These are phyloP conservation scores for Meganola albula DNA, from an alignment of 2,888 invertebrate genomes.

Conservation along the genomic window DNA sequence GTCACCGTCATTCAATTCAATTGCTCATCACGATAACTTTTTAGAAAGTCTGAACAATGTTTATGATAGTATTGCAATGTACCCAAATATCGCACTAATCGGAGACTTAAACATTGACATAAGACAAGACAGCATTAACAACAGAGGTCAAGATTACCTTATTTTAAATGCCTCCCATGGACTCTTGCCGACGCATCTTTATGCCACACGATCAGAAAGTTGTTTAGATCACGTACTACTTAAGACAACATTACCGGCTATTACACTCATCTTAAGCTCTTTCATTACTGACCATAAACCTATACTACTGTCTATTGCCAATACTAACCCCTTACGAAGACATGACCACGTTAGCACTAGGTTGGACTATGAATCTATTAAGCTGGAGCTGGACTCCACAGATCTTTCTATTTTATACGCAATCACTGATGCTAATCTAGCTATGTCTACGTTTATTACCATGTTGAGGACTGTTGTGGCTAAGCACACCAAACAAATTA, in stretches of 20 bases:
- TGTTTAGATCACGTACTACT: conserved; percentile 3
- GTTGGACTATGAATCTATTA: neutral
- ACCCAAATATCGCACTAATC: conserved; percentile 1
- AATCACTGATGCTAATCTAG: conserved; percentile 1
- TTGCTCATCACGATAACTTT: conserved; percentile 1
- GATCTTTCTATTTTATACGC: conserved; percentile 1
- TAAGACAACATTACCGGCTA: conserved; percentile 1
- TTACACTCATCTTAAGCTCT: neutral
- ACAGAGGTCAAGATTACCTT: conserved; percentile 1
- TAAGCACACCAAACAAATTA: neutral
- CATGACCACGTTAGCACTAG: neutral
- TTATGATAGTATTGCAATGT: neutral
- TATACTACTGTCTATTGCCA: neutral
- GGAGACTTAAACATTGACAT: conserved; percentile 2
- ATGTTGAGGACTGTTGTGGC: neutral
- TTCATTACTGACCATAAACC: conserved; percentile 4
- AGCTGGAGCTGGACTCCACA: neutral
- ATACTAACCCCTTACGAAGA: neutral
- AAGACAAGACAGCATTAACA: neutral
- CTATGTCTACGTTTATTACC: neutral
- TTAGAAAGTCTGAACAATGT: conserved; percentile 1
- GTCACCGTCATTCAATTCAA: conserved; percentile 1
- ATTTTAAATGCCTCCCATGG: conserved; percentile 3
- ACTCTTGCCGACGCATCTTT: conserved; percentile 1
- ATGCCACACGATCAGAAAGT: conserved; percentile 1